phyloP scores from a whole-genome alignment of 2,113 vertebrate genomes.

The Callochromis pleurospilus region DNA sequence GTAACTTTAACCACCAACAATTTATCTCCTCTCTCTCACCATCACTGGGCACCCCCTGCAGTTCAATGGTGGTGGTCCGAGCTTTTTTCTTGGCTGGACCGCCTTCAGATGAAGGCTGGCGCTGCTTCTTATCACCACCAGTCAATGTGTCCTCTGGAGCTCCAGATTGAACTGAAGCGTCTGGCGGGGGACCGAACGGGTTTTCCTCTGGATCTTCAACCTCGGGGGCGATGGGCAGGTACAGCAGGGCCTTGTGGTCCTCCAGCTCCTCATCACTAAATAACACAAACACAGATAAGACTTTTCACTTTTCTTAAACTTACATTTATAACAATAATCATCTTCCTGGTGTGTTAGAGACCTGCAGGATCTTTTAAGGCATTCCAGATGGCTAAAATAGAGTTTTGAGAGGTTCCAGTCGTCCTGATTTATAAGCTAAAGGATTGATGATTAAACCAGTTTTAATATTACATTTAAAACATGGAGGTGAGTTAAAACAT shows the following conservation, averaged over 20 bases:
- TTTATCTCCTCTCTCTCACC: constrained; percentile 66
- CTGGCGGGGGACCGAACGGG: constrained; percentile 91
- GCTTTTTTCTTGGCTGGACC: constrained; percentile 94
- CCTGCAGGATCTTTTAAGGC: not conserved
- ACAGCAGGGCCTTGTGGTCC: constrained; percentile 90
- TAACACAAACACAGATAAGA: not conserved
- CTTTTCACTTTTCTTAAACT: not conserved
- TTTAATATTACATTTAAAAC: not conserved
- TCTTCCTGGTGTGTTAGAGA: not conserved
- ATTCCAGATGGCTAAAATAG: not conserved
- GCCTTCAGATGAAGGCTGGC: constrained; percentile 84
- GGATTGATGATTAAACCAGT: not conserved
- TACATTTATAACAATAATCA: not conserved
- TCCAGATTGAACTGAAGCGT: constrained; percentile 74
- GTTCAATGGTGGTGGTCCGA: constrained; percentile 94
- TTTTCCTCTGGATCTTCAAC: constrained; percentile 98
- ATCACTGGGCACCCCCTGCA: constrained; percentile 94
- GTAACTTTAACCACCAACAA: not conserved
- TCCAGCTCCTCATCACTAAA: constrained; percentile 93
- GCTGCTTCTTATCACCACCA: constrained; percentile 83
- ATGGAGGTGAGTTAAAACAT: not conserved
- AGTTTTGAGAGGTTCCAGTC: not conserved
- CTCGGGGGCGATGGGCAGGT: constrained; percentile 94
- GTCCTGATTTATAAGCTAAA: not conserved
- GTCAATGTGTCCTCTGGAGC: constrained; percentile 72